Base-by-base conservation (phyloP, 2,797 vertebrate species). In the Heliangelus exortis region DNA sequence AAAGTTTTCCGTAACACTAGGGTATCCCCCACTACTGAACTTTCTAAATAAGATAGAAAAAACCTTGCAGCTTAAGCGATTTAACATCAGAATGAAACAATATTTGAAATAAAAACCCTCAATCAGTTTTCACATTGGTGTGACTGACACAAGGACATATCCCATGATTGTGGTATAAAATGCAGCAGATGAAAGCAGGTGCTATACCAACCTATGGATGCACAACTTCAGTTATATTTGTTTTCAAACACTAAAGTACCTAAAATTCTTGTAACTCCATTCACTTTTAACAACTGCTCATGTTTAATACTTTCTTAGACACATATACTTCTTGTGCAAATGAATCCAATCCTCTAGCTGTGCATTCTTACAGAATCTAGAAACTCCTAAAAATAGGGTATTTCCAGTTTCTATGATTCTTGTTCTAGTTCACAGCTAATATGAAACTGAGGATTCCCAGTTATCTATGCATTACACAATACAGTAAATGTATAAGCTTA, bases 71-170 rank as follows among this genome's bases (percentile, higher is more conserved):
- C 41, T 86, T 67, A 31, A 89, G 43, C 20, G 66, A 67, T 45
- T 77, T 21, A 25, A 55, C 83, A 50, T 17, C 3, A 5, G 28
- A 84, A 78, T 7, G 20, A 51, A 87, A 36, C n/a, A 41, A 28
- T 1, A n/a, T 9, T 66, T 12, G 25, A 66, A 68, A 41, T 3
- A 7, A 75, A 69, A 77, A 25, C 22, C 15, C n/a, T n/a, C n/a
- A n/a, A n/a, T 62, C 55, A 59, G 29, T 8, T 57, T 8, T 59
- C 43, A 41, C 15, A 45, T 29, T 55, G 58, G 4, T 4, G 5
- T 12, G 12, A 62, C 41, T 19, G 29, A 26, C 71, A 1, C 12
- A 47, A 51, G 33, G 41, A 15, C 0, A 0, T 5, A 3, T 4
- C 5, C 1, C 43, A 21, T 13, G 51, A n/a, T 1, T 45, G 51